Percentiles rank a stretch among this genome's conserved stretches.
Evolutionary conservation across 2,113 vertebrate genomes (phyloP).

Genomic region (Panthera leo): DNA sequence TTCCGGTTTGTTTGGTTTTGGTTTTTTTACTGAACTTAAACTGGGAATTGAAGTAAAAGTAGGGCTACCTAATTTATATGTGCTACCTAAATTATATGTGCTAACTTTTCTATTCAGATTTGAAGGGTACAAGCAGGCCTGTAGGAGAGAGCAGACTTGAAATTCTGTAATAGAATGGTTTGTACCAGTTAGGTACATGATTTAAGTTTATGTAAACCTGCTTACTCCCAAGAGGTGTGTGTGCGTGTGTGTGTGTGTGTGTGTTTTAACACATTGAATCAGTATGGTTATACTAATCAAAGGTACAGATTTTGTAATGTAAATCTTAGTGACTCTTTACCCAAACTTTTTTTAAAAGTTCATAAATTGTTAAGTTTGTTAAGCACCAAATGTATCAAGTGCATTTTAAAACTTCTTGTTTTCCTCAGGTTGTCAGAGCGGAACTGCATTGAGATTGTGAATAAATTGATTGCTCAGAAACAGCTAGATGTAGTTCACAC

Average conservation of each 20-base stretch:
- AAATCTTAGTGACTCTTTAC: neutral
- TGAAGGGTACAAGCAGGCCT: neutral
- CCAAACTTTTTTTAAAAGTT: neutral
- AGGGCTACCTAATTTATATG: neutral
- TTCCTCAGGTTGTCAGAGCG: slow-evolving; percentile 92
- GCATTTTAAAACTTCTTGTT: neutral
- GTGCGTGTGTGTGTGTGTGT: too few species aligned
- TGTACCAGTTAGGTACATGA: neutral
- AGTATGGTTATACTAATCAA: neutral
- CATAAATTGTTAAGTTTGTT: neutral
- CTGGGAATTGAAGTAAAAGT: neutral
- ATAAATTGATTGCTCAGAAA: slow-evolving; percentile 93
- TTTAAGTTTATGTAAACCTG: slow-evolving; percentile 1
- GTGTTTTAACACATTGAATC: neutral
- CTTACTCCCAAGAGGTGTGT: neutral
- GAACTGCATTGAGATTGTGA: slow-evolving; percentile 97
- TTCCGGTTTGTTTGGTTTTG: neutral
- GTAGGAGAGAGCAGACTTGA: neutral
- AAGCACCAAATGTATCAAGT: neutral
- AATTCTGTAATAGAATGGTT: neutral
- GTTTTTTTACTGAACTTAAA: neutral
- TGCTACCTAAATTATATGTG: neutral
- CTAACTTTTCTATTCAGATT: neutral
- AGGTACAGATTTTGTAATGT: neutral
- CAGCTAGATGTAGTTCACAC: slow-evolving; percentile 97